A percentile compares a stretch with the other conserved stretches of the same genome.
Evolutionary conservation across 2,888 invertebrate species (phyloP).

Genomic region (Caenorhabditis doughertyi): DNA sequence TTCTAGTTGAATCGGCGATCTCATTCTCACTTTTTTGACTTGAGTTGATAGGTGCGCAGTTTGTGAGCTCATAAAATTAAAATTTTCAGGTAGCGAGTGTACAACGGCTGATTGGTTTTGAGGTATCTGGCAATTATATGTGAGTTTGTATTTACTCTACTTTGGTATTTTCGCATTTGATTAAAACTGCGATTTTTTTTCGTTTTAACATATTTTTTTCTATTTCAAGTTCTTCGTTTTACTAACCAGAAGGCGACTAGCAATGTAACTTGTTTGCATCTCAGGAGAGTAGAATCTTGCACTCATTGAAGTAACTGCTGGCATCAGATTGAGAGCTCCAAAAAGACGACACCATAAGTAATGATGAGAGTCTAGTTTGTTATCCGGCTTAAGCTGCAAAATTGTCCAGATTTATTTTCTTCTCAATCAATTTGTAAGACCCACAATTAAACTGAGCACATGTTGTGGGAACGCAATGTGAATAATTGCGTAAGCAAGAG

Average conservation of each 20-base stretch:
- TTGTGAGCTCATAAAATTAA: no score
- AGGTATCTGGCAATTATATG: no score
- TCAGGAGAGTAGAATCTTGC: slow-evolving; percentile 72
- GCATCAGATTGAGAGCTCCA: slow-evolving; percentile 70
- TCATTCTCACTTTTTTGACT: not conserved
- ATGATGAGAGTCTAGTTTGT: slow-evolving; percentile 77
- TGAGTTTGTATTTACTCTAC: no score
- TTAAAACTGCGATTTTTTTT: not conserved
- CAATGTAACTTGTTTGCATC: slow-evolving; percentile 73
- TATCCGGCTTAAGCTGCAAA: slow-evolving; percentile 76
- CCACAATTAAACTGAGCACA: slow-evolving; percentile 76
- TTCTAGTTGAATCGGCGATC: not conserved
- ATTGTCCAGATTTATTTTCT: not conserved
- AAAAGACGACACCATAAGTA: slow-evolving; percentile 78
- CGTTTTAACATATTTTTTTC: not conserved
- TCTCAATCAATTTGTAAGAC: slow-evolving; percentile 36
- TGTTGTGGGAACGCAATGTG: slow-evolving; percentile 80
- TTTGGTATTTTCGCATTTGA: not conserved
- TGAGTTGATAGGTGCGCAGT: no score
- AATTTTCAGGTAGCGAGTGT: no score
- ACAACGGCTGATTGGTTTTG: no score
- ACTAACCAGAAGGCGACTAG: slow-evolving; percentile 74
- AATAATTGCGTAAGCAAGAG: slow-evolving; percentile 74
- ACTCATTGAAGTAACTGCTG: slow-evolving; percentile 74
- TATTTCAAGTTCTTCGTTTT: not conserved